Percentiles rank a stretch among this genome's conserved stretches.
phyloP scores from a whole-genome alignment of 2,888 invertebrate genomes.

The Seira sanloemensis region DNA sequence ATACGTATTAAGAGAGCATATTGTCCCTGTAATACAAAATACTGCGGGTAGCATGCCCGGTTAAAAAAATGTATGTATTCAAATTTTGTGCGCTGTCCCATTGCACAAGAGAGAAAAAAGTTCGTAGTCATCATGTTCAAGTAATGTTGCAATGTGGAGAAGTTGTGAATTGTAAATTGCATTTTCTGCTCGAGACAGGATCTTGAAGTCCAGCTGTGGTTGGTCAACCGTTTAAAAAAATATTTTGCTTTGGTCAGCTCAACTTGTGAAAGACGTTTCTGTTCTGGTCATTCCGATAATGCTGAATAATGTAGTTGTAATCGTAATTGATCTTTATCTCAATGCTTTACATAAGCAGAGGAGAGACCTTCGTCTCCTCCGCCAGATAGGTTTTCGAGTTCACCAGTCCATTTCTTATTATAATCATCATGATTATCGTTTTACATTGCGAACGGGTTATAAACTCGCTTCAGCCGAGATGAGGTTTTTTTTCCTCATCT shows the following conservation, averaged over 20 bases:
- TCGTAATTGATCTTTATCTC: not conserved
- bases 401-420: not conserved
- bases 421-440: not conserved
- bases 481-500: not conserved
- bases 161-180: not conserved
- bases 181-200: not conserved
- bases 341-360: not conserved
- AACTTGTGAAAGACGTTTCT: no score
- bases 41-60: not conserved
- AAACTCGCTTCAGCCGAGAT: not conserved
- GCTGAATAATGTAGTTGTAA: not conserved
- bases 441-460: no score
- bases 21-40: not conserved
- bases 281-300: not conserved
- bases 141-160: not conserved
- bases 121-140: not conserved
- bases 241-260: not conserved
- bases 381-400: no score
- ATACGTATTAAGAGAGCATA: not conserved
- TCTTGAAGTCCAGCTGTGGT: not conserved
- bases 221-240: not conserved
- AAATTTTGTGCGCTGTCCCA: no score
- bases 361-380: no score
- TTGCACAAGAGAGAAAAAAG: not conserved
- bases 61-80: not conserved